These are phyloP conservation scores for Aphodius granarius DNA, from an alignment of 2,888 invertebrate species.

Conservation along the genomic window DNA sequence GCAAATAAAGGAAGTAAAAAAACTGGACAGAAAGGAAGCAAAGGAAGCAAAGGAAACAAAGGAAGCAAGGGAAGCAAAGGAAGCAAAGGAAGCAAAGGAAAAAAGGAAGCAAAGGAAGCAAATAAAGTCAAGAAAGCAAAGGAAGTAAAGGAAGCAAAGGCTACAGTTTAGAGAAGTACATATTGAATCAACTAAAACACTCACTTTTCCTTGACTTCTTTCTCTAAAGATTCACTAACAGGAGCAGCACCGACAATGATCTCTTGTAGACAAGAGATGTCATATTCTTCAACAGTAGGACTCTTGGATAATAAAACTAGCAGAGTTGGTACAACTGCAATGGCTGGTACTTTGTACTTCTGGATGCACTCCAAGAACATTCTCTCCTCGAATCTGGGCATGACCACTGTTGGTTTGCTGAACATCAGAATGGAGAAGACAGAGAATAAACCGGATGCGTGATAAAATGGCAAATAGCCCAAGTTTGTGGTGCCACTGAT, in stretches of 20 bases:
- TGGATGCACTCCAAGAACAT: slow-evolving; percentile 68
- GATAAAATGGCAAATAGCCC: slow-evolving; percentile 40
- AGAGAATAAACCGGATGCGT: slow-evolving; percentile 39
- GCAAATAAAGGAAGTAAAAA: no score
- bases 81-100: no score
- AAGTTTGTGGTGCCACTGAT: slow-evolving; percentile 17
- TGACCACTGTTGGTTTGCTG: slow-evolving; percentile 30
- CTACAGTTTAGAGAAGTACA: no score
- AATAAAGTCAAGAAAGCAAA: no score
- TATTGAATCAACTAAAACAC: no score
- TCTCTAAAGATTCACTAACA: slow-evolving; percentile 62
- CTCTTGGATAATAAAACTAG: slow-evolving; percentile 56
- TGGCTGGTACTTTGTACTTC: slow-evolving; percentile 49
- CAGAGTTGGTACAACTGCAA: slow-evolving; percentile 56
- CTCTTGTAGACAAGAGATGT: slow-evolving; percentile 66
- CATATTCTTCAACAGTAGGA: slow-evolving; percentile 53
- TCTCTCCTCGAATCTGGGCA: slow-evolving; percentile 67
- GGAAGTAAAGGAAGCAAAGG: no score
- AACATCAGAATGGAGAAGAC: slow-evolving; percentile 32
- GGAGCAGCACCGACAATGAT: slow-evolving; percentile 78
- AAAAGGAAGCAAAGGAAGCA: no score
- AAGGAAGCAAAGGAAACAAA: no score
- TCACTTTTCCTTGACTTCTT: slow-evolving; percentile 22
- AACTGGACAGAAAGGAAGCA: no score
- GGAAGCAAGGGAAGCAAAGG: no score